Conservation (phyloP, 2,797 vertebrate species). For the Hippoglossus hippoglossus region DNA sequence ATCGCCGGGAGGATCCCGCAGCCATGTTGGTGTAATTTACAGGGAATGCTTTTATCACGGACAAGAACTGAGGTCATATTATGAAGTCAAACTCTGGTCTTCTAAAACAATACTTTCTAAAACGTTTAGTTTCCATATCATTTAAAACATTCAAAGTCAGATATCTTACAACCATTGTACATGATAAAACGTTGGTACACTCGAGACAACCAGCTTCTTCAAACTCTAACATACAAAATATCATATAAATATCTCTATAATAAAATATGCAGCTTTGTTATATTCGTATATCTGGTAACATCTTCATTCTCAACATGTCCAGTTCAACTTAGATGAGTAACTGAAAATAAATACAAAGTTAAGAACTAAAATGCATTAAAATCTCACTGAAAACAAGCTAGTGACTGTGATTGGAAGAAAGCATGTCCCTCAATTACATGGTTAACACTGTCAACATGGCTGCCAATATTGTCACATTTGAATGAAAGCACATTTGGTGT, state of each 20-base stretch:
- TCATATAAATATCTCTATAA: constrained; percentile 76
- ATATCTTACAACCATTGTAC: constrained; percentile 66
- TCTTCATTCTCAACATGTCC: constrained; percentile 43
- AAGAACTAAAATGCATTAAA: constrained; percentile 56
- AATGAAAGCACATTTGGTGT: constrained; percentile 61
- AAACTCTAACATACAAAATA: constrained; percentile 60
- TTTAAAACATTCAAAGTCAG: constrained; percentile 70
- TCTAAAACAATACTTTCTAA: constrained; percentile 75
- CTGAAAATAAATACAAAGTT: constrained; percentile 70
- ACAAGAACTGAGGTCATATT: constrained; percentile 37
- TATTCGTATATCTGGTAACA: constrained; percentile 43
- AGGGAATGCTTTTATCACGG: constrained; percentile 69
- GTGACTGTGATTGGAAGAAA: constrained; percentile 50
- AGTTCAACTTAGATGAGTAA: constrained; percentile 33
- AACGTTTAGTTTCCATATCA: constrained; percentile 61
- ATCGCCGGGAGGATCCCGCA: constrained; percentile 52
- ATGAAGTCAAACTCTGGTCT: constrained; percentile 27
- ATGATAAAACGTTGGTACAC: constrained; percentile 69
- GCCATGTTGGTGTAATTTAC: constrained; percentile 71
- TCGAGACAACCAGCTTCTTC: constrained; percentile 50
- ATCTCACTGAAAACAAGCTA: constrained; percentile 16
- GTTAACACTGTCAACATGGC: constrained; percentile 71
- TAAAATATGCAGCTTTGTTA: constrained; percentile 79
- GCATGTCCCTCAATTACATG: constrained; percentile 61
- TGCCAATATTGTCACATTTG: constrained; percentile 66